phyloP scores from a whole-genome alignment of 30 jellyfish, hydroid and myxozoan species.

The Pseudorhiza aurosa region DNA sequence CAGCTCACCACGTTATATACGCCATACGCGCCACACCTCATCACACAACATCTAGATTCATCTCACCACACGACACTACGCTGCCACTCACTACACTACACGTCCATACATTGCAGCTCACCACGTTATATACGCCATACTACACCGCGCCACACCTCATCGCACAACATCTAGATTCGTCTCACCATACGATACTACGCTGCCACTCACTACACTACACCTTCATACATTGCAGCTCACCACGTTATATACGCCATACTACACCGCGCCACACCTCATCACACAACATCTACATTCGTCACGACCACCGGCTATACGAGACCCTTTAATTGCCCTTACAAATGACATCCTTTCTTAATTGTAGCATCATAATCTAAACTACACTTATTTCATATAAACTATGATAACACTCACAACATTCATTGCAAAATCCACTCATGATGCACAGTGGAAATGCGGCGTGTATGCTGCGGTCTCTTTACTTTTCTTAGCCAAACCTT shows the following conservation, averaged over 20 bases:
- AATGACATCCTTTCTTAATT: not conserved
- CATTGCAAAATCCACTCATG: too few relatives aligned
- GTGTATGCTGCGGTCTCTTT: too few relatives aligned
- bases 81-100: not conserved
- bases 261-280: not conserved
- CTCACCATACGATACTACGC: not conserved
- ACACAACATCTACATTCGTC: not conserved
- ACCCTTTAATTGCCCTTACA: not conserved
- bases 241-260: not conserved
- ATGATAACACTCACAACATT: too few relatives aligned
- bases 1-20: not conserved
- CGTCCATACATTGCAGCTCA: not conserved
- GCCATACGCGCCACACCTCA: not conserved
- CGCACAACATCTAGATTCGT: not conserved
- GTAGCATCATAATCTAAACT: too few relatives aligned
- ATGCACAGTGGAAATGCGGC: too few relatives aligned
- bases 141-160: not conserved
- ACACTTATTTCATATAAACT: too few relatives aligned
- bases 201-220: not conserved
- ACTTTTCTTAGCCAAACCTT: not conserved
- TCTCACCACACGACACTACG: not conserved
- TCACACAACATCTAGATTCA: not conserved
- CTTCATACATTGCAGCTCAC: not conserved
- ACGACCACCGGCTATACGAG: not conserved
- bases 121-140: not conserved